Percentiles rank a stretch among this genome's conserved stretches.
phyloP scores from a whole-genome alignment of 2,797 vertebrate genomes.

The Periparus ater region DNA sequence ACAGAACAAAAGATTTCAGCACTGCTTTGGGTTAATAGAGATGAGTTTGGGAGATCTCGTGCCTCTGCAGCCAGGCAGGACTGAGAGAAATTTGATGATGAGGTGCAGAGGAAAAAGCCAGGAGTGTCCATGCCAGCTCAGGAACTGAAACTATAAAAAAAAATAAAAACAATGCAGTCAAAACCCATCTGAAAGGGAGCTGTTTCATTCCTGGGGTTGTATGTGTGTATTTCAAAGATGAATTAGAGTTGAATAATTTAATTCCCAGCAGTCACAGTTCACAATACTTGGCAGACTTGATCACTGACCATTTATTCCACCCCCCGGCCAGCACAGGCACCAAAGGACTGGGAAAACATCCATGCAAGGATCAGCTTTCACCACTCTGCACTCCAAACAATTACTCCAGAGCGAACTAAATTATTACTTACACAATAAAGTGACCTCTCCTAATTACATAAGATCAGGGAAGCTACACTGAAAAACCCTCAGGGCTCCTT shows the following conservation, averaged over 20 bases:
- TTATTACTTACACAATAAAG: not conserved
- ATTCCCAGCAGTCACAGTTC: not conserved
- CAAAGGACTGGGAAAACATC: fast-evolving
- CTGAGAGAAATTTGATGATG: not conserved
- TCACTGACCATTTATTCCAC: not conserved
- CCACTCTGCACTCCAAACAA: not conserved
- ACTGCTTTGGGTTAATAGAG: not conserved
- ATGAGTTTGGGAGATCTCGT: not conserved
- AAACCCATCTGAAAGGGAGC: not conserved
- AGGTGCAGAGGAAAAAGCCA: not conserved
- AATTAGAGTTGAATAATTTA: not conserved
- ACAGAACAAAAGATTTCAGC: fast-evolving
- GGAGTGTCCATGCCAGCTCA: not conserved
- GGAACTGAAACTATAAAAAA: not conserved
- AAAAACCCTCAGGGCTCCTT: not conserved
- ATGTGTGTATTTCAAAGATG: not conserved
- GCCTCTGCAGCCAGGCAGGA: not conserved
- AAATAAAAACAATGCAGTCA: fast-evolving
- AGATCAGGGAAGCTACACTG: not conserved
- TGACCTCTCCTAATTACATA: not conserved
- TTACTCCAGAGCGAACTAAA: not conserved
- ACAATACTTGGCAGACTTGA: fast-evolving
- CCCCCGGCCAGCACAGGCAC: fast-evolving
- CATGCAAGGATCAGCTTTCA: fast-evolving
- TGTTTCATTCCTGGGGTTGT: not conserved